Percentiles rank a stretch among this genome's conserved stretches.
Conservation (phyloP, 2,113 vertebrate species). For the Uria lomvia region DNA sequence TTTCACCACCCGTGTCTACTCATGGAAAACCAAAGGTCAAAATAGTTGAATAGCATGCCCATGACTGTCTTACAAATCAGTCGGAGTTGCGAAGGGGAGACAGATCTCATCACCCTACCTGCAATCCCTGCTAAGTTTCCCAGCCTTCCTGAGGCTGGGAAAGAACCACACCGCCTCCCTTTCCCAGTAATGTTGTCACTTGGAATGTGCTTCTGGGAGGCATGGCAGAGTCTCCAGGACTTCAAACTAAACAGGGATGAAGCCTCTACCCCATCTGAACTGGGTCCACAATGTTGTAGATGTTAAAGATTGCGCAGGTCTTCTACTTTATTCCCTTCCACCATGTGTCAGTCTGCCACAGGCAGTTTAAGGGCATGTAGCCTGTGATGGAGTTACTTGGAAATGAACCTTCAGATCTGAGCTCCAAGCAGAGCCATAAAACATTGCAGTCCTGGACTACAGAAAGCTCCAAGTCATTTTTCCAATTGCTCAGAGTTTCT, state of each 20-base stretch:
- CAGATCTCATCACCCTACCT: background rate
- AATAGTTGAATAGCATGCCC: background rate
- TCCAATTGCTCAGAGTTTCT: background rate
- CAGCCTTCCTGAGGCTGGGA: background rate
- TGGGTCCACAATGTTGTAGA: background rate
- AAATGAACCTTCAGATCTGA: background rate
- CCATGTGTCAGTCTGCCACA: background rate
- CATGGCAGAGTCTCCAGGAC: background rate
- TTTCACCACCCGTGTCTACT: background rate
- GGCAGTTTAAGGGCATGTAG: background rate
- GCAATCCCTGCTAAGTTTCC: background rate
- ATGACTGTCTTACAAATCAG: background rate
- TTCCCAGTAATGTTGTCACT: background rate
- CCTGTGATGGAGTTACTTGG: background rate
- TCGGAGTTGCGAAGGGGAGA: background rate
- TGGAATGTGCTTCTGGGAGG: background rate
- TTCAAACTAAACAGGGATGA: background rate
- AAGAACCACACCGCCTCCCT: background rate
- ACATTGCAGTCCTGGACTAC: background rate
- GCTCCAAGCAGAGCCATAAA: background rate
- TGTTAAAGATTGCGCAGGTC: background rate
- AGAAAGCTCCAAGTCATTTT: background rate
- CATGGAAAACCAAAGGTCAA: background rate
- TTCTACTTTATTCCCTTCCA: background rate
- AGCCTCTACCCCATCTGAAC: background rate